Percentiles rank a stretch among this genome's conserved stretches.
Conservation (phyloP, 2,797 vertebrate genomes). For the Argentina silus region DNA sequence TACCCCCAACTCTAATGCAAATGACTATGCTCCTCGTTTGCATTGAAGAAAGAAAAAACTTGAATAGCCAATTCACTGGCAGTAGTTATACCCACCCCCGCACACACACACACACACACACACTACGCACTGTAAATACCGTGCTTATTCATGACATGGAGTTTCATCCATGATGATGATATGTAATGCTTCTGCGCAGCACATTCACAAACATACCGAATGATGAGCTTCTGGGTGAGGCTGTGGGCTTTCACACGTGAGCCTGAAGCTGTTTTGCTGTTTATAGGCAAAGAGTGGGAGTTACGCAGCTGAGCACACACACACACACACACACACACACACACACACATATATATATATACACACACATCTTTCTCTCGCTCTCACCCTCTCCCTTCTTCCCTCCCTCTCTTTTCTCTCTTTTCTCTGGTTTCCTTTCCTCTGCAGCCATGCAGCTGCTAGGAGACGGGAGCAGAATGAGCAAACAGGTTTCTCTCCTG, state of each 20-base stretch:
- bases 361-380: conserved; percentile 21
- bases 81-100: too few species aligned
- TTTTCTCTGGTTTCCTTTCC: conserved; percentile 15
- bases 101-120: background rate
- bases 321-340: conserved; percentile 40
- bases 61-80: background rate
- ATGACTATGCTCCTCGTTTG: background rate
- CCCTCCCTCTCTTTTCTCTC: conserved; percentile 23
- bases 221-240: conserved; percentile 57
- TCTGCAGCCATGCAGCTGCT: conserved; percentile 68
- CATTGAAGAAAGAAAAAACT: background rate
- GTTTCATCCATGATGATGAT: conserved; percentile 17
- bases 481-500: conserved; percentile 66
- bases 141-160: background rate
- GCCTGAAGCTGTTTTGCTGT: conserved; percentile 63
- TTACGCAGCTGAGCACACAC: conserved; percentile 69
- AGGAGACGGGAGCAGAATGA: conserved; percentile 71
- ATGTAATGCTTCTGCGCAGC: too few species aligned
- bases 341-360: conserved; percentile 28
- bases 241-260: conserved; percentile 47
- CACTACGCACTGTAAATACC: background rate
- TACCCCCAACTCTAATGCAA: background rate
- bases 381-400: background rate
- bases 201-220: conserved; percentile 55
- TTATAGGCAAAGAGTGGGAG: conserved; percentile 72